A percentile compares a stretch with the other conserved stretches of the same genome.
phyloP scores from a whole-genome alignment of 2,888 invertebrate genomes.

The Kryphioiulus occultus region DNA sequence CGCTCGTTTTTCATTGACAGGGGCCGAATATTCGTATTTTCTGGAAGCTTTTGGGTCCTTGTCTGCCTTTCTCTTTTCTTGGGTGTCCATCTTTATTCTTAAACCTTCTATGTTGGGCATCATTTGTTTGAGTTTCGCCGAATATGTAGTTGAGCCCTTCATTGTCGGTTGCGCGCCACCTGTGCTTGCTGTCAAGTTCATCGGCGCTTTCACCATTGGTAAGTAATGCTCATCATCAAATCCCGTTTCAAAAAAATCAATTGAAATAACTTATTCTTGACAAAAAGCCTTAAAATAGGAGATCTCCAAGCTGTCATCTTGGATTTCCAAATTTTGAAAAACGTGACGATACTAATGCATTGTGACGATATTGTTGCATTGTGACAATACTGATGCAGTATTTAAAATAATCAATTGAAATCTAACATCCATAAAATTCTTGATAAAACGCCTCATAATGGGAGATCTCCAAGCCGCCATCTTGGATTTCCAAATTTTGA shows the following conservation, averaged over 20 bases:
- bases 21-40: slow-evolving; percentile 95
- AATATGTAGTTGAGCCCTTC: slow-evolving; percentile 91
- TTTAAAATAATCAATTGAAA: no score
- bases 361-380: no score
- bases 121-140: slow-evolving; percentile 90
- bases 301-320: neutral
- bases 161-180: slow-evolving; percentile 86
- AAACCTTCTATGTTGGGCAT: slow-evolving; percentile 95
- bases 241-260: neutral
- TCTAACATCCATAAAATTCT: no score
- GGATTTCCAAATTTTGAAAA: neutral
- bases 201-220: slow-evolving; percentile 87
- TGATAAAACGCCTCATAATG: no score
- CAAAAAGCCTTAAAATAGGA: no score
- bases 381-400: no score
- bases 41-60: slow-evolving; percentile 93
- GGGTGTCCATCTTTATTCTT: slow-evolving; percentile 90
- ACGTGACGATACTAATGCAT: no score
- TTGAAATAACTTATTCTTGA: no score
- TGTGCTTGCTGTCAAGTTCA: slow-evolving; percentile 82
- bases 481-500: neutral
- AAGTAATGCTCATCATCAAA: slow-evolving; percentile 57
- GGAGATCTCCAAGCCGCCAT: no score
- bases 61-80: slow-evolving; percentile 90
- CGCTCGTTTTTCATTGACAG: slow-evolving; percentile 67